Percentiles rank a stretch among this genome's conserved stretches.
These are phyloP conservation scores for Stegostoma tigrinum DNA, from an alignment of 2,113 vertebrate species.

Conservation along the genomic window DNA sequence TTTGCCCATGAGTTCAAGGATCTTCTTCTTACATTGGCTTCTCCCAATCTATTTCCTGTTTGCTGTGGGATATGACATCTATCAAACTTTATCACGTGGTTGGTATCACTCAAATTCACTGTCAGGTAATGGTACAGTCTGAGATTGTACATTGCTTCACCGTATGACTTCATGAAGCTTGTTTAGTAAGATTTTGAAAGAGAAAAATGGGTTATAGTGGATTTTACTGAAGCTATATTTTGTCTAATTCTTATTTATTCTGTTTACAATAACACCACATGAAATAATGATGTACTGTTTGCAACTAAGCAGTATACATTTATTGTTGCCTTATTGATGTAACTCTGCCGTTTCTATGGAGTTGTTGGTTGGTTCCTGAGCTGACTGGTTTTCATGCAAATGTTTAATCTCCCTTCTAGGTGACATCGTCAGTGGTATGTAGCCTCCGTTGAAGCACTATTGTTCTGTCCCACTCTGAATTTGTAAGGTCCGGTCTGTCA, in stretches of 20 bases:
- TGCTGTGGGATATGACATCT: constrained; percentile 55
- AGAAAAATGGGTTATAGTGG: not conserved
- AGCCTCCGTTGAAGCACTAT: too few species aligned
- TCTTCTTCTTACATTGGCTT: constrained; percentile 55
- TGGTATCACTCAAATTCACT: constrained; percentile 36
- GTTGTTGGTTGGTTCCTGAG: not conserved
- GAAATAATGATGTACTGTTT: not conserved
- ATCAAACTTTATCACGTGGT: constrained; percentile 47
- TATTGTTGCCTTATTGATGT: not conserved
- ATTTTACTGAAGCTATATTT: not conserved
- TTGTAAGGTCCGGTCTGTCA: too few species aligned
- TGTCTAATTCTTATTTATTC: constrained; percentile 7
- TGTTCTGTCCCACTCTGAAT: too few species aligned
- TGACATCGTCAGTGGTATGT: too few species aligned
- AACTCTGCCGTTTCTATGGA: not conserved
- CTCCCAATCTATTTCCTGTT: constrained; percentile 61
- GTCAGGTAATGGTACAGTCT: not conserved
- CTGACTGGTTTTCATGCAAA: too few species aligned
- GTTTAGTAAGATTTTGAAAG: not conserved
- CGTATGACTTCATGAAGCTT: not conserved
- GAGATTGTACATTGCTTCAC: not conserved
- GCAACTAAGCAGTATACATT: not conserved
- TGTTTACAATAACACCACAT: not conserved
- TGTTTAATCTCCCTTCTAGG: too few species aligned
- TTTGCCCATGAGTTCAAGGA: constrained; percentile 45